These are phyloP conservation scores for Halichoeres trimaculatus DNA, from an alignment of 2,113 vertebrate species.

Conservation along the genomic window DNA sequence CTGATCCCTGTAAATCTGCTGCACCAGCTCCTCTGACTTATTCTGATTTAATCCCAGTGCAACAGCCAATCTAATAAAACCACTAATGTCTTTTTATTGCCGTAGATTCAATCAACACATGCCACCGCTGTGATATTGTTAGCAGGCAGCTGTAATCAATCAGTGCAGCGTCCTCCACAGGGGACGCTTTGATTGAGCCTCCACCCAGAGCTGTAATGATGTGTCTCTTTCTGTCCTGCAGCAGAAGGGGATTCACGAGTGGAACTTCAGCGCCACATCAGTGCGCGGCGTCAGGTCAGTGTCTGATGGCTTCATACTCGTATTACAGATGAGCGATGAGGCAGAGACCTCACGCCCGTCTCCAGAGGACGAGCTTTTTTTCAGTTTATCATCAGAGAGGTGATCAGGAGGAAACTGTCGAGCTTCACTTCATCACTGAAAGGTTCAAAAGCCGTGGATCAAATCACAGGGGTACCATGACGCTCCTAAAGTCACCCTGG, in stretches of 20 bases:
- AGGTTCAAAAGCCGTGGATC: not conserved
- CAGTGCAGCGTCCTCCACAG: not conserved
- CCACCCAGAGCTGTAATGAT: conserved; percentile 20
- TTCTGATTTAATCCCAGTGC: conserved; percentile 3
- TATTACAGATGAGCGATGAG: conserved; percentile 10
- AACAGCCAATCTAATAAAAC: not conserved
- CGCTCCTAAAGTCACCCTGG: not conserved
- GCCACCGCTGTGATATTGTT: not conserved
- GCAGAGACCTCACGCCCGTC: not conserved
- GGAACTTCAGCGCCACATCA: conserved; percentile 93
- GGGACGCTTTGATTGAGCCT: not conserved
- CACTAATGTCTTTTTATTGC: conserved; percentile 6
- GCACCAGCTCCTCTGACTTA: conserved; percentile 4
- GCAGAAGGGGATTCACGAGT: conserved; percentile 95
- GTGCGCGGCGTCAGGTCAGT: conserved; percentile 91
- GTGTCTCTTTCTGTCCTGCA: conserved; percentile 50
- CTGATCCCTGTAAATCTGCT: not conserved
- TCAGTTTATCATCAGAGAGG: not conserved
- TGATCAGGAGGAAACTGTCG: not conserved
- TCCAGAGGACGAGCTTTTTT: not conserved
- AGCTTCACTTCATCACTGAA: not conserved
- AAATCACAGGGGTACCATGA: not conserved
- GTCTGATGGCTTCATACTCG: not conserved
- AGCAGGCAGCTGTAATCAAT: not conserved
- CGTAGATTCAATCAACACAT: not conserved